Base-by-base conservation (phyloP, 1,140 invertebrate species). In the Dufourea novaeangliae region DNA sequence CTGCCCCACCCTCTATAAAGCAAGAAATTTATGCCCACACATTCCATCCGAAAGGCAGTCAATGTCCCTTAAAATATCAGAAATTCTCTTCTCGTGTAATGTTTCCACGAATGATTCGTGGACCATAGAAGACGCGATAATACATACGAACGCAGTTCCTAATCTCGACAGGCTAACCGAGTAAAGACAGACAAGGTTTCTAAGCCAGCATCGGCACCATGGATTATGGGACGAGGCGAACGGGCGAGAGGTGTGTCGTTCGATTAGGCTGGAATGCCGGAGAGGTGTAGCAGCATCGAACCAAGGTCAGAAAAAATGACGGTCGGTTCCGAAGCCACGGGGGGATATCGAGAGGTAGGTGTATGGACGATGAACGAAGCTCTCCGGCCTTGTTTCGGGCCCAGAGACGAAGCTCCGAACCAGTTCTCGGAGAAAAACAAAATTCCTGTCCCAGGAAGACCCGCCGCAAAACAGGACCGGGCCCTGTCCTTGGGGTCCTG, bases 231-330 rank as follows among this genome's bases (percentile, higher is more conserved):
- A 78, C 22, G 27, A 22, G 41, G 44, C 68, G 59, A n/a, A n/a
- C n/a, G n/a, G n/a, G 63, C 32, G 63, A 56, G 64, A 79, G 69
- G 76, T 61, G 75, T 74, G 67, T 74, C 75, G 57, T 62, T 61
- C 82, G 75, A 86, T 86, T 79, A 86, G 76, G 20, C 7, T 63
- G 83, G 82, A 85, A 85, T 85, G 82, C 41, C 39, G 74, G n/a
- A 57, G 66, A 85, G 82, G 74, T 78, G 68, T 69, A 84, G 67
- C 67, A 84, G 67, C 67, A 67, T 52, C 39, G 70, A n/a, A 70
- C 41, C 71, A 82, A 85, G 79, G 76, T 69, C 83, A 67, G 68
- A 82, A 84, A 80, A 57, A 29, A 34, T 32, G 29, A 14, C 56
- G n/a, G 22, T 46, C 76, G 46, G 20, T 46, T 5, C 27, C 25